These are phyloP conservation scores for Ferrisia virgata DNA, from an alignment of 2,888 invertebrate species.

Conservation along the genomic window DNA sequence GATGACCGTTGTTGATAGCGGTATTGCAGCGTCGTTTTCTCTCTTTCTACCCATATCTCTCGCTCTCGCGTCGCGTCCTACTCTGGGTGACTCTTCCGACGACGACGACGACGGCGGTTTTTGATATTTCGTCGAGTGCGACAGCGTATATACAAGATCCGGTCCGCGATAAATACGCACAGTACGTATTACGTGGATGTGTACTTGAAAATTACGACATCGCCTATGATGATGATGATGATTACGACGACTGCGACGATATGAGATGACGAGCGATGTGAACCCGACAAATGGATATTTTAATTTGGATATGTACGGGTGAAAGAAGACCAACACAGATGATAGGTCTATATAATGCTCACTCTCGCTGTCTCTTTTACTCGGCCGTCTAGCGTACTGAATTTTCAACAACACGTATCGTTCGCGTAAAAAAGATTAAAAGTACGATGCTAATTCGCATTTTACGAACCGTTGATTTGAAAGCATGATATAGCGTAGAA, in stretches of 20 bases:
- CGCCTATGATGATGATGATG: no score
- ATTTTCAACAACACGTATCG: neutral
- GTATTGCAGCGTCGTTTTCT: neutral
- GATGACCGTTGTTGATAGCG: slow-evolving; percentile 35
- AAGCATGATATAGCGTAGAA: slow-evolving; percentile 25
- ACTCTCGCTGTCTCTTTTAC: no score
- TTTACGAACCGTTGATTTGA: slow-evolving; percentile 40
- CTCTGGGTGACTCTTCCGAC: slow-evolving; percentile 11
- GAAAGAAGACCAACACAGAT: neutral
- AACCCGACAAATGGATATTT: neutral
- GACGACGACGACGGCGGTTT: neutral
- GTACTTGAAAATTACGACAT: neutral
- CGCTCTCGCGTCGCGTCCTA: neutral
- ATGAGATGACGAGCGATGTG: neutral
- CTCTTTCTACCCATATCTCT: neutral
- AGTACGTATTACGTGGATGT: no score
- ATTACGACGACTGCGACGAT: no score
- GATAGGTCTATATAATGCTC: neutral
- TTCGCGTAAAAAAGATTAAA: slow-evolving; percentile 8
- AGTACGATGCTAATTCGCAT: slow-evolving; percentile 24
- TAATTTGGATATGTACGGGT: neutral
- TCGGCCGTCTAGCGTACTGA: neutral
- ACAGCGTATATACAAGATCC: neutral
- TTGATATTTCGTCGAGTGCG: slow-evolving; percentile 10
- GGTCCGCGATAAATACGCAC: neutral